Conservation (phyloP, 2,113 vertebrate genomes). For the Solea senegalensis region DNA sequence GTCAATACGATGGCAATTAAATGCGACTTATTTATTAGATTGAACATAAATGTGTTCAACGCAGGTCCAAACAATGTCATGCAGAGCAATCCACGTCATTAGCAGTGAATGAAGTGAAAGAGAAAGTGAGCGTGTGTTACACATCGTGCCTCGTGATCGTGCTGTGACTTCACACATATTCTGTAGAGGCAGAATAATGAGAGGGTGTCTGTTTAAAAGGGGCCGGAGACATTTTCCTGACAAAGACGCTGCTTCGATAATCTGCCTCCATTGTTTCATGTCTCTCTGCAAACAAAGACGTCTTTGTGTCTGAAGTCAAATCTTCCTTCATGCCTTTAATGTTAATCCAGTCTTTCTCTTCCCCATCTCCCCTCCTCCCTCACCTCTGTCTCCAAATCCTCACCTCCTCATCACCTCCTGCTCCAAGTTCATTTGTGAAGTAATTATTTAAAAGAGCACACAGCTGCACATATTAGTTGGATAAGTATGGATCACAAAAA, state of each 20-base stretch:
- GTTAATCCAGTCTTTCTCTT: background rate
- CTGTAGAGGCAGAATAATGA: background rate
- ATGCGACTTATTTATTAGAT: too few relatives aligned
- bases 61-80: too few relatives aligned
- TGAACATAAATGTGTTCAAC: too few relatives aligned
- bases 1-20: too few relatives aligned
- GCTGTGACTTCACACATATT: too few relatives aligned
- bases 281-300: slow-evolving; percentile 28
- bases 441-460: slow-evolving; percentile 64
- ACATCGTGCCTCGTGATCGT: background rate
- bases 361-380: background rate
- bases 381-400: slow-evolving; percentile 36
- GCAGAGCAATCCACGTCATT: too few relatives aligned
- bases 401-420: slow-evolving; percentile 60
- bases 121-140: background rate
- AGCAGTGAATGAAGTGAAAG: too few relatives aligned
- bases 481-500: too few relatives aligned
- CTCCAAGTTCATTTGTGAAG: slow-evolving; percentile 74
- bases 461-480: slow-evolving; percentile 1
- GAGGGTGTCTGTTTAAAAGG: background rate
- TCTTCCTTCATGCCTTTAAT: background rate
- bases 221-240: slow-evolving; percentile 5
- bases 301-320: slow-evolving; percentile 6
- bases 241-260: slow-evolving; percentile 24
- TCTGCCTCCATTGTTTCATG: slow-evolving; percentile 32